Conservation (phyloP, 2,113 vertebrate species). For the Rattus norvegicus region DNA sequence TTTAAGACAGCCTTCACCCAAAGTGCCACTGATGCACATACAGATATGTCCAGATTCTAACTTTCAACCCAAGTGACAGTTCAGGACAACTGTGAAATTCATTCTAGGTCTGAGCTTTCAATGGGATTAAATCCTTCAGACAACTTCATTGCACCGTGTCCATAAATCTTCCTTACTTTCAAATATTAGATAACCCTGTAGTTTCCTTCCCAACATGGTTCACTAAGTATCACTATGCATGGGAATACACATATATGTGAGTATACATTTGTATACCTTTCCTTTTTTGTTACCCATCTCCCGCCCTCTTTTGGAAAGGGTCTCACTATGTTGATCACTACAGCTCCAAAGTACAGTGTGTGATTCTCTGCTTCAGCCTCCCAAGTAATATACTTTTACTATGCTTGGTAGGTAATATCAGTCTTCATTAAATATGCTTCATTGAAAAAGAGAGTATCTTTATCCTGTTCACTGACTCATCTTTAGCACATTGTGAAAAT, state of each 20-base stretch:
- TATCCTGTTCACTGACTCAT: not conserved
- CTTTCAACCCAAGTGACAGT: not conserved
- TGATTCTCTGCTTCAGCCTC: not conserved
- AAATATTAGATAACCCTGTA: not conserved
- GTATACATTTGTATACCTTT: not conserved
- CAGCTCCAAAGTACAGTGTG: not conserved
- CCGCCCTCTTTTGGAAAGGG: not conserved
- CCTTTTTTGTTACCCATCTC: not conserved
- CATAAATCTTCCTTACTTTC: not conserved
- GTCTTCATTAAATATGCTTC: not conserved
- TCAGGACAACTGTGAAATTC: not conserved
- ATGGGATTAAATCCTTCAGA: not conserved
- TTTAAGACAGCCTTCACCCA: not conserved
- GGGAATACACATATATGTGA: too few relatives aligned
- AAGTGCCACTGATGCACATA: not conserved
- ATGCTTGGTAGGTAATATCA: too few relatives aligned
- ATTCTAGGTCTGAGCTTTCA: not conserved
- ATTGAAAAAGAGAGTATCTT: not conserved
- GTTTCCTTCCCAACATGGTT: not conserved
- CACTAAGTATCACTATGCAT: not conserved
- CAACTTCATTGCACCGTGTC: not conserved
- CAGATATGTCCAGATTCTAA: not conserved
- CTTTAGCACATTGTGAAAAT: not conserved
- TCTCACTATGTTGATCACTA: not conserved
- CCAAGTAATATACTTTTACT: not conserved